phyloP scores from a whole-genome alignment of 2,888 invertebrate genomes.

The Phania funesta region DNA sequence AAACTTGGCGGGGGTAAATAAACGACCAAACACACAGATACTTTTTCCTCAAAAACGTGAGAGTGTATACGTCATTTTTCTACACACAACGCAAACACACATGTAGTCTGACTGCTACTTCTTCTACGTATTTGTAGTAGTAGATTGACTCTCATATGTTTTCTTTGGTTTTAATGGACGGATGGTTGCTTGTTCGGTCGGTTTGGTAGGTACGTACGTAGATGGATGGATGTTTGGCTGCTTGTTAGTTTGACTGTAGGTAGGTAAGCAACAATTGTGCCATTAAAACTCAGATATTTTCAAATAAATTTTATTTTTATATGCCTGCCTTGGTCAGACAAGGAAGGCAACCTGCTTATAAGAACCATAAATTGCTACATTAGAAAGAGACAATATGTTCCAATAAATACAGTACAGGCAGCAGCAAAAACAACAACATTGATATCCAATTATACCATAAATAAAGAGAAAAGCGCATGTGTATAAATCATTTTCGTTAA shows the following conservation, averaged over 20 bases:
- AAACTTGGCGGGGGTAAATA: constrained; percentile 77
- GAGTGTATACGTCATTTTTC: constrained; percentile 51
- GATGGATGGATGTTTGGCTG: constrained; percentile 7
- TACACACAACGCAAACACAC: constrained; percentile 46
- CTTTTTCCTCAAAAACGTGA: constrained; percentile 57
- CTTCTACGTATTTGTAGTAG: constrained; percentile 13
- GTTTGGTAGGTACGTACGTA: constrained; percentile 12
- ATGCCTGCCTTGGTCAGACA: constrained; percentile 50
- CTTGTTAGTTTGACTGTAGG: constrained; percentile 46
- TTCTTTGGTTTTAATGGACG: constrained; percentile 47
- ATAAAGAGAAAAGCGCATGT: constrained; percentile 66
- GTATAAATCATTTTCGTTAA: constrained; percentile 50
- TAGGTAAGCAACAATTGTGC: constrained; percentile 77
- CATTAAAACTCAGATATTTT: constrained; percentile 72
- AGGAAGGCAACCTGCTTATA: constrained; percentile 64
- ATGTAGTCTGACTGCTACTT: constrained; percentile 29
- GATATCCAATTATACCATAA: not conserved
- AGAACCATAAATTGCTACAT: constrained; percentile 44
- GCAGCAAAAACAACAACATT: constrained; percentile 16
- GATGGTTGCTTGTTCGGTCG: constrained; percentile 16
- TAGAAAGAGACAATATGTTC: constrained; percentile 56
- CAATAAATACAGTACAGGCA: constrained; percentile 32
- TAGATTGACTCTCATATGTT: constrained; percentile 52
- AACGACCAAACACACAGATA: constrained; percentile 66
- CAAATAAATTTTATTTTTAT: constrained; percentile 66